Evolutionary conservation across 2,113 vertebrate genomes (phyloP).

Genomic region (Sceloporus undulatus): DNA sequence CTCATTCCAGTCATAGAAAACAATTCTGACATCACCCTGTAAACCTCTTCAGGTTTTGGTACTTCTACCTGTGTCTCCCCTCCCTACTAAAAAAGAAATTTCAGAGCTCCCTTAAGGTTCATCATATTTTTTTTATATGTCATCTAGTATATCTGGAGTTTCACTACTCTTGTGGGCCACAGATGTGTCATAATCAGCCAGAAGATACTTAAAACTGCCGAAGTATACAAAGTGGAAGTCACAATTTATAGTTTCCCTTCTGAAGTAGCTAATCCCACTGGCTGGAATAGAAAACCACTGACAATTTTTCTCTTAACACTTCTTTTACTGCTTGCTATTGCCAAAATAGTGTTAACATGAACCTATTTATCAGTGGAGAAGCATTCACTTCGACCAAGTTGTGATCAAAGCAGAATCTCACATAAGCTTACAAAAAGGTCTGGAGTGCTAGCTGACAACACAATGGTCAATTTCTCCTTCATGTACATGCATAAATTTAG

Average conservation of each 20-base stretch:
- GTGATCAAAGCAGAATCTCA: slow-evolving; percentile 17
- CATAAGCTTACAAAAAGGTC: neutral
- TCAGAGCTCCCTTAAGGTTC: slow-evolving; percentile 7
- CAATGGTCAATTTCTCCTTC: neutral
- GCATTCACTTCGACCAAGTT: rapidly evolving
- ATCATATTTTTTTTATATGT: slow-evolving; percentile 28
- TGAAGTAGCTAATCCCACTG: neutral
- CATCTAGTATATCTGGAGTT: neutral
- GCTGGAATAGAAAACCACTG: neutral
- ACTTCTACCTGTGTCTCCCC: neutral
- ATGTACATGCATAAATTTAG: neutral
- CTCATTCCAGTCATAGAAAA: slow-evolving; percentile 8
- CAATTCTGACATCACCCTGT: slow-evolving; percentile 13
- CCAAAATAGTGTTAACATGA: neutral
- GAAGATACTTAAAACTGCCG: slow-evolving; percentile 13
- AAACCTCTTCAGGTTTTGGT: slow-evolving; percentile 14
- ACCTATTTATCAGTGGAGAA: slow-evolving; percentile 39
- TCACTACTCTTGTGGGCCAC: neutral
- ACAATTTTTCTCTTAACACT: neutral
- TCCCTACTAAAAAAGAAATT: neutral
- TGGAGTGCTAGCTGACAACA: neutral
- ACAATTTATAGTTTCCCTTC: neutral
- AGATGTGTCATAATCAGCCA: slow-evolving; percentile 9
- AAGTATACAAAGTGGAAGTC: neutral
- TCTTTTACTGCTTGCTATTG: slow-evolving; percentile 4